A percentile compares a stretch with the other conserved stretches of the same genome.
Evolutionary conservation across 2,888 invertebrate species (phyloP).

Genomic region (Ypsolopha scabrella): DNA sequence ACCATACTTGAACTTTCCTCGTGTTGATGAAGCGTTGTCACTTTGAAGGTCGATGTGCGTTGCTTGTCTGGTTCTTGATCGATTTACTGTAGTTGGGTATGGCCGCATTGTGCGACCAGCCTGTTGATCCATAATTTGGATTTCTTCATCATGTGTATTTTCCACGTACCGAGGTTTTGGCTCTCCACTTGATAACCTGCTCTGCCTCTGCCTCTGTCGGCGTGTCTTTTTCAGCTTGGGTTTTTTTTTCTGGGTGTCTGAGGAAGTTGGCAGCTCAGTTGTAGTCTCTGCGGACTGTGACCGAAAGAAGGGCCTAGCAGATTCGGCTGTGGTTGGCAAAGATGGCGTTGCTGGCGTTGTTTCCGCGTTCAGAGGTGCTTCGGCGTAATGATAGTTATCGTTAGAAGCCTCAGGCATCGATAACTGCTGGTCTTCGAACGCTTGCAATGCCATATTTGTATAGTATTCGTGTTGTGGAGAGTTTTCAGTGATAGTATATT

Average conservation of each 20-base stretch:
- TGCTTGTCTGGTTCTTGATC: too few species aligned
- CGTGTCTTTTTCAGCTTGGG: not conserved
- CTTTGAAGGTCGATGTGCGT: constrained; percentile 12
- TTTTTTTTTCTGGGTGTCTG: not conserved
- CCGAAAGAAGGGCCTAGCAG: constrained; percentile 19
- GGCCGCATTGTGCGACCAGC: too few species aligned
- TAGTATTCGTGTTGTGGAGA: constrained; percentile 50
- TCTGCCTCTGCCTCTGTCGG: not conserved
- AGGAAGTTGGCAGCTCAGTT: not conserved
- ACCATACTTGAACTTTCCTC: constrained; percentile 50
- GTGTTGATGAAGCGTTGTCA: constrained; percentile 19
- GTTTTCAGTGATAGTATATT: constrained; percentile 38
- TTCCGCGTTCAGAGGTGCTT: constrained; percentile 23
- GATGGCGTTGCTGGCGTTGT: constrained; percentile 23
- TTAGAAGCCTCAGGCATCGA: constrained; percentile 48
- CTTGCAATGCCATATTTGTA: constrained; percentile 43
- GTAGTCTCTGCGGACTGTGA: constrained; percentile 14
- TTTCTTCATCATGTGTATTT: too few species aligned
- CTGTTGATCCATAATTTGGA: too few species aligned
- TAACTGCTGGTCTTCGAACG: constrained; percentile 34
- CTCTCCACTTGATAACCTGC: not conserved
- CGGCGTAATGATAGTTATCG: constrained; percentile 45
- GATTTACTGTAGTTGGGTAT: too few species aligned
- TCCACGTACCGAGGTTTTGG: not conserved
- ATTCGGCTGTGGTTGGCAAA: constrained; percentile 23